Conservation (phyloP, 1,140 invertebrate species). For the Platyura marginata region DNA sequence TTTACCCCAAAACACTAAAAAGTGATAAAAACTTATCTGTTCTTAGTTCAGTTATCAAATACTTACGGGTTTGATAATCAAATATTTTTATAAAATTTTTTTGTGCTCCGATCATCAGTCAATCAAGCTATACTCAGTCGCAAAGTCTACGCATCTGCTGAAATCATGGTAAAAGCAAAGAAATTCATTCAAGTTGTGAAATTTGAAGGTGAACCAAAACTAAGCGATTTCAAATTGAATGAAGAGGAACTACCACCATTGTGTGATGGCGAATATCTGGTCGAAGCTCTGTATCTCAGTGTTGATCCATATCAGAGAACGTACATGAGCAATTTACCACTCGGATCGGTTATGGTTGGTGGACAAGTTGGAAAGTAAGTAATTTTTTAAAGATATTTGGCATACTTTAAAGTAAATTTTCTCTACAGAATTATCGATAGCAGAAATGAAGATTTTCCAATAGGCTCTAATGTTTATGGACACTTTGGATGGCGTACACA, state of each 20-base stretch:
- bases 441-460: constrained; percentile 31
- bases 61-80: too few species aligned
- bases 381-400: too few species aligned
- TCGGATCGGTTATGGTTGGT: constrained; percentile 38
- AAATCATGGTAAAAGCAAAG: constrained; percentile 16
- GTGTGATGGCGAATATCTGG: constrained; percentile 30
- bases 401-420: too few species aligned
- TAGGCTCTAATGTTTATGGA: constrained; percentile 31
- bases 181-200: constrained; percentile 39
- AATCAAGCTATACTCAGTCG: neutral
- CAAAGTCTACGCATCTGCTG: neutral
- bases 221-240: constrained; percentile 37
- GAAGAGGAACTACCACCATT: constrained; percentile 36
- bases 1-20: too few species aligned
- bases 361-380: constrained; percentile 37
- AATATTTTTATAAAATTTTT: too few species aligned
- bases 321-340: constrained; percentile 26
- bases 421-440: constrained; percentile 29
- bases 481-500: constrained; percentile 36
- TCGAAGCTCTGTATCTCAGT: constrained; percentile 44
- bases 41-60: too few species aligned
- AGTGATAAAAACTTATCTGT: too few species aligned
- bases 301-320: constrained; percentile 54
- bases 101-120: too few species aligned
- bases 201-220: constrained; percentile 42